Conservation (phyloP, 2,113 vertebrate genomes). For the Campylorhamphus procurvoides region DNA sequence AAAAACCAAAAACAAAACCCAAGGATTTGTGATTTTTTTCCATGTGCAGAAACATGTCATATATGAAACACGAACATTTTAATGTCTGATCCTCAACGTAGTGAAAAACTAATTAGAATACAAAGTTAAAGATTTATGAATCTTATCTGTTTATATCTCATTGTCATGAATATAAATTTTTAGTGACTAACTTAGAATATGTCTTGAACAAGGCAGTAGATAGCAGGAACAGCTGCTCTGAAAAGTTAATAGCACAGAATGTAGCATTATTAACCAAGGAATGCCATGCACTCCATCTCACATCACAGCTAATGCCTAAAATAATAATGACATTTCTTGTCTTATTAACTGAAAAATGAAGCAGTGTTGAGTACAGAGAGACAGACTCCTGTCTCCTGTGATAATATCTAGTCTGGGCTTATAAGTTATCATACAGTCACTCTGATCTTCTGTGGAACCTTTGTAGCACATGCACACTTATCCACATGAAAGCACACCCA, state of each 20-base stretch:
- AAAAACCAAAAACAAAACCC: neutral
- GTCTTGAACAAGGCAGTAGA: slow-evolving; percentile 25
- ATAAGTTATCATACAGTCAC: slow-evolving; percentile 37
- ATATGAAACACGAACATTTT: neutral
- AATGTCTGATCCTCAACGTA: neutral
- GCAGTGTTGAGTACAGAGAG: slow-evolving; percentile 50
- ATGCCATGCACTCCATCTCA: slow-evolving; percentile 54
- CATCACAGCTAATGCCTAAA: slow-evolving; percentile 71
- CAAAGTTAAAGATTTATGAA: neutral
- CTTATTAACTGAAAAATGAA: slow-evolving; percentile 75
- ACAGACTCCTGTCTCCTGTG: slow-evolving; percentile 51
- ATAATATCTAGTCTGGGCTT: slow-evolving; percentile 67
- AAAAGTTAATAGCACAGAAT: slow-evolving; percentile 65
- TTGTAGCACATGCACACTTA: slow-evolving; percentile 38
- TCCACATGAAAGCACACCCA: slow-evolving; percentile 28
- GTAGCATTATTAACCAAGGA: slow-evolving; percentile 67
- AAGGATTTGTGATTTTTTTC: neutral
- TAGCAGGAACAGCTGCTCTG: slow-evolving; percentile 51
- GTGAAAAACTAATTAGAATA: neutral
- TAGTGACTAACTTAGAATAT: neutral
- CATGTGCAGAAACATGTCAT: neutral
- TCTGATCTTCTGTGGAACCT: slow-evolving; percentile 58
- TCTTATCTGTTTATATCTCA: neutral
- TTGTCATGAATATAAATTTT: neutral
- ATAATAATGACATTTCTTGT: slow-evolving; percentile 71